Evolutionary conservation across 2,113 vertebrate genomes (phyloP).

Genomic region (Orycteropus afer): DNA sequence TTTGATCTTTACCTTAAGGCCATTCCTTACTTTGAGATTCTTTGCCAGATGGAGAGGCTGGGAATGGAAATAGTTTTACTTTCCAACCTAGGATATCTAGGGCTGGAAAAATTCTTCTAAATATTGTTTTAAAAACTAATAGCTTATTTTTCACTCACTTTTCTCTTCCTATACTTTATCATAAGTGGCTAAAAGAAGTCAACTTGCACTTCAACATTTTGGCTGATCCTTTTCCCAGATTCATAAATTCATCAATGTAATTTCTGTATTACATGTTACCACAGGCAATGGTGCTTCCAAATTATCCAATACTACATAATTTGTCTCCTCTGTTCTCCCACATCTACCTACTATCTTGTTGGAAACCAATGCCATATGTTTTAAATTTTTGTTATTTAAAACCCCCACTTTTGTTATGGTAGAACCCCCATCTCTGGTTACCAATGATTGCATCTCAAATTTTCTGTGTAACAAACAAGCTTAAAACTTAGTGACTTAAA

Average conservation of each 20-base stretch:
- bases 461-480: background rate
- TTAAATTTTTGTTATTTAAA: too few species aligned
- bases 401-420: background rate
- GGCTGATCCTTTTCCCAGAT: background rate
- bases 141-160: background rate
- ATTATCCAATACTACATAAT: background rate
- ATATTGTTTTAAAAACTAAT: constrained; percentile 30
- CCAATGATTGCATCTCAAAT: background rate
- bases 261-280: background rate
- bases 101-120: background rate
- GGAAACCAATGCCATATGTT: background rate
- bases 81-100: background rate
- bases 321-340: background rate
- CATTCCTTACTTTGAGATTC: background rate
- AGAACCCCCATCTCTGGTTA: background rate
- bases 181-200: background rate
- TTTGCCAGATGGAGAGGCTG: background rate
- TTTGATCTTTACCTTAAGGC: constrained; percentile 10
- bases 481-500: too few species aligned
- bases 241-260: background rate
- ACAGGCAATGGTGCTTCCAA: background rate
- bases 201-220: background rate
- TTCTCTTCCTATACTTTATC: background rate
- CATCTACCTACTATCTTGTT: background rate
- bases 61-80: background rate